Evolutionary conservation across 2,888 invertebrate genomes (phyloP), one percentile per base, ranked within the genome.

Genomic region (Microplitis deprimator): DNA sequence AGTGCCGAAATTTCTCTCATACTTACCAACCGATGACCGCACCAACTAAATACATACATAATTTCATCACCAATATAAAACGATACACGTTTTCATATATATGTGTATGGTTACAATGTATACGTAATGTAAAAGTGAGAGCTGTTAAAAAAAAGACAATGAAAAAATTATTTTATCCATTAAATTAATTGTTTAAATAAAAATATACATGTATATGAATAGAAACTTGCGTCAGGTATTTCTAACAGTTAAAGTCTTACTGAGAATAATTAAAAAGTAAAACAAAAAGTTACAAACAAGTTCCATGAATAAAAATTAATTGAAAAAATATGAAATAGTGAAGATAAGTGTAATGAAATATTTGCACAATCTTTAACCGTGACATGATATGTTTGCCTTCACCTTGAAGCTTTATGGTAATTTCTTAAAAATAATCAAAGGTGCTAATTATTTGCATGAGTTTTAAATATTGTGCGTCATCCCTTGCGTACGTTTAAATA

Each of bases 1-100:
- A 41, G 59, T 70, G 61, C 75, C 77, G 65, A 79, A 79, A 79
- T 80, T 75, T 80, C 79, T 80, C 78, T 79, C 16, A 17, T 62
- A 62, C n/a, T 77, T 72, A 71, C 72, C 72, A 77, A 71, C 71
- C 38, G 50, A 41, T 50, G 16, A 59, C 65, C 64, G 60, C 39
- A 41, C 16, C 20, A 8, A 20, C 20, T 40, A 68, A 40, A 71
- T 70, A 76, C 71, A 62, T 70, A 50, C 3, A 17, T 50, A 13
- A 59, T 76, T 76, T 71, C 76, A 67, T 76, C 70, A 76, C 59
- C 6, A 40, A 50, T 50, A 50, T 50, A 50, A 50, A 68, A 40
- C 17, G 16, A 67, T 17, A 65, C 70, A 71, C 60, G 76, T 71
- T 71, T 71, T 60, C 39, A 50, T 50, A 50, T 50, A 50, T 13